Conservation (phyloP, 2,113 vertebrate species). For the Spea multiplicata region DNA sequence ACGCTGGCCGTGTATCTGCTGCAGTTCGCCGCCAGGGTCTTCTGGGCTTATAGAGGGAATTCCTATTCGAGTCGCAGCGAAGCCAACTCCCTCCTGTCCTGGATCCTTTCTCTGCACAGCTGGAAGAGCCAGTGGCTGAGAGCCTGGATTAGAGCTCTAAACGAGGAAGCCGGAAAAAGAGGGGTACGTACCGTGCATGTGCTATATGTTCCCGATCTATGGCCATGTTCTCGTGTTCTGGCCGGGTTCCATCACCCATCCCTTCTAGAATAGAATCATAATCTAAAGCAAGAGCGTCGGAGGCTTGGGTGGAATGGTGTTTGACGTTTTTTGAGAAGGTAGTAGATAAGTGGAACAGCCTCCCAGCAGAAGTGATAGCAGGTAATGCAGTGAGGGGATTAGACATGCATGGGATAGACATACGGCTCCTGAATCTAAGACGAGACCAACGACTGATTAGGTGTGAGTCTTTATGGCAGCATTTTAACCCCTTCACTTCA, state of each 20-base stretch:
- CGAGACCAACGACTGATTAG: too few relatives aligned
- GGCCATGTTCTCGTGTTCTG: too few relatives aligned
- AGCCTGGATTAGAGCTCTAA: conserved; percentile 81
- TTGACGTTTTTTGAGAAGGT: too few relatives aligned
- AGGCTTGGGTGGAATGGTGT: too few relatives aligned
- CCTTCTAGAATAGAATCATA: neutral
- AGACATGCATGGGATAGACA: too few relatives aligned
- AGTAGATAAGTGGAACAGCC: too few relatives aligned
- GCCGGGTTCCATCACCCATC: neutral
- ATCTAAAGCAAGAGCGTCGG: too few relatives aligned
- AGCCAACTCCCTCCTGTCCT: conserved; percentile 73
- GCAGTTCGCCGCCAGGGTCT: conserved; percentile 65
- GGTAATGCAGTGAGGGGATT: too few relatives aligned
- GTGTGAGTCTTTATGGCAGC: too few relatives aligned
- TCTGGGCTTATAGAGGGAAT: conserved; percentile 14
- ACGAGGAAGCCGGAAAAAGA: conserved; percentile 63
- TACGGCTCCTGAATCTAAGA: too few relatives aligned
- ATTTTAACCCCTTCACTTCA: too few relatives aligned
- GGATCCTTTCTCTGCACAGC: conserved; percentile 81
- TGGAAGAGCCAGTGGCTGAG: conserved; percentile 82
- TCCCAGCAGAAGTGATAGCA: too few relatives aligned
- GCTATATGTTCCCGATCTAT: neutral
- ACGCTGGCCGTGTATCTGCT: conserved; percentile 72
- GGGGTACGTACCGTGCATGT: conserved; percentile 66
- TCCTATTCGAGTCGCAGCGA: conserved; percentile 54